Evolutionary conservation across 1,140 invertebrate species (phyloP), one percentile per base, ranked within the genome.

Genomic region (Euura saliciscinereae): DNA sequence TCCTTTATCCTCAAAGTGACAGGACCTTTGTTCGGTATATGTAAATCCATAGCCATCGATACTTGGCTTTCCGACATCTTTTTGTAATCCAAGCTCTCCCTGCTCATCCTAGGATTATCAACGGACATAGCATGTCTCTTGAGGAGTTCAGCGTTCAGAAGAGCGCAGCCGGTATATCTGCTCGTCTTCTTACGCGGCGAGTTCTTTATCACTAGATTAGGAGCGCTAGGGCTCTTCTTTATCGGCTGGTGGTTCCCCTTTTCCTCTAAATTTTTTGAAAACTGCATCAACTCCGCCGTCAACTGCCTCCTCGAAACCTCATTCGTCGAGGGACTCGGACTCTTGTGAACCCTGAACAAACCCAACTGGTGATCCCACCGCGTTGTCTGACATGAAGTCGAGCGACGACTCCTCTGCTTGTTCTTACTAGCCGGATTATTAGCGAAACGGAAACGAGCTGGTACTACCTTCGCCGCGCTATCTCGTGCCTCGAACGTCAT

Each of bases 401-500:
- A 84, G 74, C 88, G 85, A 74, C 89, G 86, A 7, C 83, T 88
- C 1, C 88, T 84, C 72, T 88, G 88, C 74, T 83, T 88, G 28
- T 75, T 78, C 59, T 84, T 85, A 45, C 84, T 42, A 2, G 88
- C 86, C 2, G 89, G 89, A n/a, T 89, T 88, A 44, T 90, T 89
- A 73, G 87, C 84, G 71, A 91, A 86, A 51, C 93, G 91, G 44
- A 93, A 90, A 44, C 93, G 88, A 1, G 94, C 94, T 2, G 94
- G 94, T 8, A 95, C 94, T 10, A 96, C 94, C 83, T 96, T 97
- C 0, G 94, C 95, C 0, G 95, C 94, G 65, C 93, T 95, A 83
- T 97, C 95, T 0, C 95, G 89, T 0, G 95, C 95, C 82, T 97
- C 96, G 79, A 97, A 97, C 1, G 96, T 97, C 95, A 97, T 96